Evolutionary conservation across 2,797 vertebrate species (phyloP).

Genomic region (Intellagama lesueurii): DNA sequence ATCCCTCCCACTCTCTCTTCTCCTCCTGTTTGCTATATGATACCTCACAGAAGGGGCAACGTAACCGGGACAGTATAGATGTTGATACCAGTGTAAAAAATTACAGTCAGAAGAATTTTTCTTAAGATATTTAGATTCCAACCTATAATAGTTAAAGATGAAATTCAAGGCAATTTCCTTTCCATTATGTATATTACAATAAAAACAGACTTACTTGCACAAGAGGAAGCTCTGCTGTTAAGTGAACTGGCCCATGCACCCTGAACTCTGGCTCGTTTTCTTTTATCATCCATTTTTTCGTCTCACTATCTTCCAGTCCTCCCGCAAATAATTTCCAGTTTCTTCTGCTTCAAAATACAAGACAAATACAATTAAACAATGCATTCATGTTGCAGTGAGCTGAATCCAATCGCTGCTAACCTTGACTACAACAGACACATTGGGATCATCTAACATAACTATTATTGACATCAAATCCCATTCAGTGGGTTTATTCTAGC

Average conservation of each 20-base stretch:
- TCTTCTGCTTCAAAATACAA: constrained; percentile 13
- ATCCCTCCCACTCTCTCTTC: no score
- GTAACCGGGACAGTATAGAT: neutral
- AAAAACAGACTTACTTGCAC: constrained; percentile 59
- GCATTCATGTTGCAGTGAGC: neutral
- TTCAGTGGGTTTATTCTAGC: no score
- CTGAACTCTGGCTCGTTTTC: constrained; percentile 88
- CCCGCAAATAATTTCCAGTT: neutral
- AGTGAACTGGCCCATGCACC: constrained; percentile 87
- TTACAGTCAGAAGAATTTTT: neutral
- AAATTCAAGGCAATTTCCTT: neutral
- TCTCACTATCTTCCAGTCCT: constrained; percentile 11
- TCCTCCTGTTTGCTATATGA: neutral
- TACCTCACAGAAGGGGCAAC: neutral
- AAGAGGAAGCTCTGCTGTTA: constrained; percentile 39
- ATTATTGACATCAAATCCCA: no score
- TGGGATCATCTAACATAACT: no score
- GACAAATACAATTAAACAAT: neutral
- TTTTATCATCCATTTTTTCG: constrained; percentile 85
- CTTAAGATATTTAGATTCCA: neutral
- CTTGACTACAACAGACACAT: no score
- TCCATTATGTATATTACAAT: neutral
- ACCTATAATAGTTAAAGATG: neutral
- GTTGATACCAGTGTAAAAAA: neutral
- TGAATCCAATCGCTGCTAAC: no score